These are phyloP conservation scores for Phrynosoma platyrhinos DNA, from an alignment of 2,113 vertebrate genomes.

Conservation along the genomic window DNA sequence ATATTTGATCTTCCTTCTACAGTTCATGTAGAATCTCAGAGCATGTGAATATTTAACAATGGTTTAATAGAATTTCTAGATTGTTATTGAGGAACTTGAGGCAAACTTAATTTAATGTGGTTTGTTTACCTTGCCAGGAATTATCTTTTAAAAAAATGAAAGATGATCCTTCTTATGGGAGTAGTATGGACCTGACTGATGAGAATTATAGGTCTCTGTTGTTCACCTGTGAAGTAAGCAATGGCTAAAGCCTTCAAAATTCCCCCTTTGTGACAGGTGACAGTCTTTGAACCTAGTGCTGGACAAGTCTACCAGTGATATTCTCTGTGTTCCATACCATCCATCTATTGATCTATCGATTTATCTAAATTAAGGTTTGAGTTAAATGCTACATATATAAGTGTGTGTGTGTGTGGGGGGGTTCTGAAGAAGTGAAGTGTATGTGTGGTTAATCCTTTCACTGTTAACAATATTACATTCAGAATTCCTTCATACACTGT, in stretches of 20 bases:
- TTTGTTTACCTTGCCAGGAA: too few species aligned
- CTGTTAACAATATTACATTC: background rate
- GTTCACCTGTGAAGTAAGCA: background rate
- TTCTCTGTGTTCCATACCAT: too few species aligned
- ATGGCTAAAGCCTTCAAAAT: background rate
- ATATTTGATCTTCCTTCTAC: too few species aligned
- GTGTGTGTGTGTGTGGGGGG: too few species aligned
- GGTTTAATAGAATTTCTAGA: background rate
- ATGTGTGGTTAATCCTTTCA: background rate
- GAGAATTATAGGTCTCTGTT: too few species aligned
- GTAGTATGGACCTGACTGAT: too few species aligned
- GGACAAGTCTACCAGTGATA: background rate
- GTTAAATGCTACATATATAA: background rate
- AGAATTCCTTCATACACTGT: background rate
- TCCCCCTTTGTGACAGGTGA: background rate
- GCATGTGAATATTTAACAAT: background rate
- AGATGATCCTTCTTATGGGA: background rate
- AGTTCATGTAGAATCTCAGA: background rate
- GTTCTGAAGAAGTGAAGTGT: too few species aligned
- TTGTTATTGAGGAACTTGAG: background rate
- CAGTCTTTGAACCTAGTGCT: background rate
- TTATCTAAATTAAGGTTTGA: background rate
- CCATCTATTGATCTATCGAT: background rate
- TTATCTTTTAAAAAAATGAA: background rate
- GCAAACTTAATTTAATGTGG: too few species aligned